Evolutionary conservation across 2,888 invertebrate species (phyloP).

Genomic region (Urechis unicinctus): DNA sequence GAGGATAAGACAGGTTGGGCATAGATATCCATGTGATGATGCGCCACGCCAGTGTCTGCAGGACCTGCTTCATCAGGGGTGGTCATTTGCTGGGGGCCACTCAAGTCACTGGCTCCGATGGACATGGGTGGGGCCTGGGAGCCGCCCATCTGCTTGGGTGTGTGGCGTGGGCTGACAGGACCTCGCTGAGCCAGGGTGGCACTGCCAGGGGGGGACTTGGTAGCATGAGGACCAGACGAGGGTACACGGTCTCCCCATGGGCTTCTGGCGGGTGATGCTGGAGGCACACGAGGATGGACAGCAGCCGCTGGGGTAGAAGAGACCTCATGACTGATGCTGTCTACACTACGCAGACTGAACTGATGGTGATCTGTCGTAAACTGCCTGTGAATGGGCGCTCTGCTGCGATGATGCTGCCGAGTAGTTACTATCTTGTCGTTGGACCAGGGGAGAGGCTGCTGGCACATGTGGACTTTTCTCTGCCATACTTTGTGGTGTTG

Average conservation of each 20-base stretch:
- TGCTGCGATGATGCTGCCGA: too few relatives aligned
- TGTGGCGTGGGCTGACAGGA: neutral
- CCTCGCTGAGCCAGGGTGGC: neutral
- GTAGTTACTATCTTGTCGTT: too few relatives aligned
- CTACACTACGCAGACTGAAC: neutral
- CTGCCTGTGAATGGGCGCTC: neutral
- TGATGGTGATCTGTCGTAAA: neutral
- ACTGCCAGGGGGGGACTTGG: neutral
- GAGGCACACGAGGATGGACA: neutral
- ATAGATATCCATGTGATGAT: slow-evolving; percentile 15
- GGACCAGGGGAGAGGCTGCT: too few relatives aligned
- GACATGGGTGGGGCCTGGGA: neutral
- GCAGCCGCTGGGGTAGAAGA: neutral
- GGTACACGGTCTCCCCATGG: neutral
- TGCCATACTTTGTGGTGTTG: too few relatives aligned
- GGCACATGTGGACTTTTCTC: too few relatives aligned
- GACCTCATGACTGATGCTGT: neutral
- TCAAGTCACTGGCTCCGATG: neutral
- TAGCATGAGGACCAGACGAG: neutral
- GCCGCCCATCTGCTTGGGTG: neutral
- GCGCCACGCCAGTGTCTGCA: too few relatives aligned
- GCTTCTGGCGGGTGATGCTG: neutral
- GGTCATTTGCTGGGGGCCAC: too few relatives aligned
- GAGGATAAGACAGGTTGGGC: slow-evolving; percentile 12
- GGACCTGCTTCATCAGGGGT: neutral